Conservation (phyloP, 2,888 invertebrate genomes). For the Opisthograptis luteolata region DNA sequence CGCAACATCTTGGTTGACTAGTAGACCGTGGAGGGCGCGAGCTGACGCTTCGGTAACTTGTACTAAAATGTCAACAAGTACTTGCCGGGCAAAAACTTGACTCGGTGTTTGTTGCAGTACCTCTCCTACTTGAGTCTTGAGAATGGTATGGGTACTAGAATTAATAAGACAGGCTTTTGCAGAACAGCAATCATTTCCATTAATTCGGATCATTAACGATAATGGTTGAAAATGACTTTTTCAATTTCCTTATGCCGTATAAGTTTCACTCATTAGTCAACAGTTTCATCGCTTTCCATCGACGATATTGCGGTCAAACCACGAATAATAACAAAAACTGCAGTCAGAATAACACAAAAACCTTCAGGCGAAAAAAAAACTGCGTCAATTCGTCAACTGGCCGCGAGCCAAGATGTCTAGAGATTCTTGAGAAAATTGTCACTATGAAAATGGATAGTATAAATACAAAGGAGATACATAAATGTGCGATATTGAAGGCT, state of each 20-base stretch:
- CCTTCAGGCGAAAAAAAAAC: slow-evolving; percentile 30
- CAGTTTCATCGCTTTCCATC: neutral
- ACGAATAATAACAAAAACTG: slow-evolving; percentile 6
- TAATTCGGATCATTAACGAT: no score
- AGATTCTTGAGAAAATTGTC: slow-evolving; percentile 16
- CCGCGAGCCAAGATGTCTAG: slow-evolving; percentile 31
- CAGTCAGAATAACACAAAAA: slow-evolving; percentile 23
- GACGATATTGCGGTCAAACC: neutral
- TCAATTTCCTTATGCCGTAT: no score
- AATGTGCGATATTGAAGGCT: no score
- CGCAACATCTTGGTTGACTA: slow-evolving; percentile 10
- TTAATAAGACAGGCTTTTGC: no score
- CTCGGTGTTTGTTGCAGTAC: neutral
- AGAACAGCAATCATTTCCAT: no score
- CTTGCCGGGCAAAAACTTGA: no score
- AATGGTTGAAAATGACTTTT: no score
- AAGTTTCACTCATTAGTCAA: no score
- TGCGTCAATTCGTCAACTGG: slow-evolving; percentile 33
- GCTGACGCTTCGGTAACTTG: neutral
- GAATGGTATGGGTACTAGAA: no score
- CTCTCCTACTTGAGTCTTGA: no score
- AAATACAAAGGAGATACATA: neutral
- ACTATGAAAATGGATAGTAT: slow-evolving; percentile 11
- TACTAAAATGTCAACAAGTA: neutral
- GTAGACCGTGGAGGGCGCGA: neutral